Evolutionary conservation across 2,888 invertebrate genomes (phyloP).

Genomic region (Papilio demoleus): DNA sequence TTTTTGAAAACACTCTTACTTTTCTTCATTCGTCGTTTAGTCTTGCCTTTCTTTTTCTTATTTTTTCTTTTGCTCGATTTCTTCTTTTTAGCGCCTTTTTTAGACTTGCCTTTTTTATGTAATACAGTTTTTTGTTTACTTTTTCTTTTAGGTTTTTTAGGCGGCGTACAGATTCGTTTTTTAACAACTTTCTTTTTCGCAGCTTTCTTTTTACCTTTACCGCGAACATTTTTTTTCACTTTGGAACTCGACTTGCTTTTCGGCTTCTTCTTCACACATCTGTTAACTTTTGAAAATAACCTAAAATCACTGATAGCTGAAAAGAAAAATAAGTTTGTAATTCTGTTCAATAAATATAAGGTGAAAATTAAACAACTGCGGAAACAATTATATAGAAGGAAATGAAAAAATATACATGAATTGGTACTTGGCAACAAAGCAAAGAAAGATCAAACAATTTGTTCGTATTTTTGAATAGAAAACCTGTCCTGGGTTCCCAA

Average conservation of each 20-base stretch:
- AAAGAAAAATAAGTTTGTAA: background rate
- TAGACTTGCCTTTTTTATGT: background rate
- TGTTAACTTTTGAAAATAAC: constrained; percentile 12
- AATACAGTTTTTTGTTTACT: constrained; percentile 2
- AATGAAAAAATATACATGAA: background rate
- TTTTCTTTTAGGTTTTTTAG: constrained; percentile 9
- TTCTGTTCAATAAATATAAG: background rate
- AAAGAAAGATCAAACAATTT: no score
- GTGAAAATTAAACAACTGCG: background rate
- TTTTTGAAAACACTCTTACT: constrained; percentile 2
- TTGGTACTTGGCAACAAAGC: no score
- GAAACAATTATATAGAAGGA: background rate
- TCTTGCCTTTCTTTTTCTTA: constrained; percentile 8
- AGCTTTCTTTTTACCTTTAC: constrained; percentile 43
- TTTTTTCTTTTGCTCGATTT: constrained; percentile 5
- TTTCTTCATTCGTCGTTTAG: background rate
- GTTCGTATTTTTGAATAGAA: no score
- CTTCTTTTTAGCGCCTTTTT: background rate
- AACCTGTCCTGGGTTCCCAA: no score
- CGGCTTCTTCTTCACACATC: background rate
- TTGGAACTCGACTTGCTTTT: background rate
- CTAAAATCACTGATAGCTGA: constrained; percentile 2
- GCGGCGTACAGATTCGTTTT: background rate
- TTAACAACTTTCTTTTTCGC: constrained; percentile 20
- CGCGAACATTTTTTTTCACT: constrained; percentile 31